phyloP scores from a whole-genome alignment of 2,888 invertebrate species.

The Aphidoletes aphidimyza region DNA sequence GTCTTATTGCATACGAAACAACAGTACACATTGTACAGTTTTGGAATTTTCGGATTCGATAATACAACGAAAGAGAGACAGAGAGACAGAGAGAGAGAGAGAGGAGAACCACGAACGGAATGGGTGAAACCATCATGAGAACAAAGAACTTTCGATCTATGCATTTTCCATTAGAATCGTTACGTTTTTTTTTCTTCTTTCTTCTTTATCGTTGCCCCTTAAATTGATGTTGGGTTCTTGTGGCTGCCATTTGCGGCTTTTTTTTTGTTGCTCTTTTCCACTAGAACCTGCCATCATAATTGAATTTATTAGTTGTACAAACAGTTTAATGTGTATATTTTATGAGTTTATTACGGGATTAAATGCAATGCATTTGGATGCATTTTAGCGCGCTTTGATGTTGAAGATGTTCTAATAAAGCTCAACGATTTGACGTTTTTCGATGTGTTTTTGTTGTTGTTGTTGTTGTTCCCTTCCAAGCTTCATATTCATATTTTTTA shows the following conservation, averaged over 20 bases:
- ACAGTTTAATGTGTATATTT: constrained; percentile 43
- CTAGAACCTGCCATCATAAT: not conserved
- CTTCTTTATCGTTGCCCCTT: not conserved
- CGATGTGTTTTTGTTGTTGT: too few relatives aligned
- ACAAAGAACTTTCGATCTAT: constrained; percentile 23
- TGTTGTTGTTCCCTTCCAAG: too few relatives aligned
- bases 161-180: not conserved
- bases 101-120: not conserved
- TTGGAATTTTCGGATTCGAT: not conserved
- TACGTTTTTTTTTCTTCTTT: not conserved
- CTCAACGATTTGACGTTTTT: not conserved
- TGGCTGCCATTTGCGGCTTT: not conserved
- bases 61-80: not conserved
- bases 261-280: not conserved
- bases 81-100: too few relatives aligned
- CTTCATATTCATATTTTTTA: too few relatives aligned
- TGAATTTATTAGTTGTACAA: constrained; percentile 27
- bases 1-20: constrained; percentile 9
- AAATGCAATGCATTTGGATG: not conserved
- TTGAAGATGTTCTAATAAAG: not conserved
- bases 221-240: too few relatives aligned
- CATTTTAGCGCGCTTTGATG: not conserved
- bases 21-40: constrained; percentile 30
- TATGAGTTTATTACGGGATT: constrained; percentile 46
- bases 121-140: not conserved